phyloP scores from a whole-genome alignment of 2,888 invertebrate genomes.

The Dynastes grantii region DNA sequence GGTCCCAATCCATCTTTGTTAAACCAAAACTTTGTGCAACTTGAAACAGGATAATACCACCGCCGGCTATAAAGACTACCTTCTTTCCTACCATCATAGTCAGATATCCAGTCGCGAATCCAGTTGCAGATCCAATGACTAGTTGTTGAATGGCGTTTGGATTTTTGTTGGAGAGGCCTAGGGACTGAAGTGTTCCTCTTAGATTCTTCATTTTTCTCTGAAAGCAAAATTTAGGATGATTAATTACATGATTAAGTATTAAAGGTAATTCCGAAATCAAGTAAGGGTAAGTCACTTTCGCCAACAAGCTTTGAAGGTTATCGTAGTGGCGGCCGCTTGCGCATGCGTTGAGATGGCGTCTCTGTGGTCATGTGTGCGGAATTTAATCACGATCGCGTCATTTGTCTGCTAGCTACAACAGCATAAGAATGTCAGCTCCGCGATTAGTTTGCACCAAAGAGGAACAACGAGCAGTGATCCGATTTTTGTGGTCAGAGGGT shows the following conservation, averaged over 20 bases:
- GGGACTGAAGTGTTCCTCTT: conserved; percentile 7
- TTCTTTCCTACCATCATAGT: conserved; percentile 90
- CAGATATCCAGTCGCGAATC: conserved; percentile 79
- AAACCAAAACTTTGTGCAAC: conserved; percentile 90
- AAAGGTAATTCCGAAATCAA: no score
- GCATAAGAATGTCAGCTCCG: no score
- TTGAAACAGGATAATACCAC: conserved; percentile 86
- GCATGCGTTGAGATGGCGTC: no score
- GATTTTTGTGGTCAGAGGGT: no score
- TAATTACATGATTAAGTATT: background rate
- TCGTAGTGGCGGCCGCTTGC: no score
- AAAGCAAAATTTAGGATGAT: background rate
- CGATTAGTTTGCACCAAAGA: no score
- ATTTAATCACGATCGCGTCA: no score
- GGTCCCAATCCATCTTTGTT: conserved; percentile 89
- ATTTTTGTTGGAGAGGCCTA: conserved; percentile 9
- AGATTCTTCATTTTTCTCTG: conserved; percentile 45
- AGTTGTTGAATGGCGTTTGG: conserved; percentile 28
- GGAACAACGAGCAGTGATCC: no score
- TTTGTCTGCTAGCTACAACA: no score
- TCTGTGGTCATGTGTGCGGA: no score
- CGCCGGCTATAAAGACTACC: conserved; percentile 88
- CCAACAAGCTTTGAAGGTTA: no score
- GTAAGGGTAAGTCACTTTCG: no score
- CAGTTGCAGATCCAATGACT: conserved; percentile 32